Evolutionary conservation across 2,888 invertebrate species (phyloP), one percentile per base, ranked within the genome.

Genomic region (Heteropelma amictum): DNA sequence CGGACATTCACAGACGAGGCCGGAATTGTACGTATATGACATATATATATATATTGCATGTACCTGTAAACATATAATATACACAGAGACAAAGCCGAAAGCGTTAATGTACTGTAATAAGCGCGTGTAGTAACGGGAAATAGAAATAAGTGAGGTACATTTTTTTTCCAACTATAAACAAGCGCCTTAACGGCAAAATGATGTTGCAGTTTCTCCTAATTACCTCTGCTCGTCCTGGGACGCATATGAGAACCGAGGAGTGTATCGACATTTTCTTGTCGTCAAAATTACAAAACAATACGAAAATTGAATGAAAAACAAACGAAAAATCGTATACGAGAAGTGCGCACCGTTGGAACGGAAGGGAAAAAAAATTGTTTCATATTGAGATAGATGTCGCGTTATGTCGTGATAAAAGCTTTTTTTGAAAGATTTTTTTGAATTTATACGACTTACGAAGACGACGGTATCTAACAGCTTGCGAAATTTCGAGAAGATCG

Each of bases 31-130:
- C 2, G 5, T 3, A 3, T 63, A 30, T 6, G 33, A 10, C 23
- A 28, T 17, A 8, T 30, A 33, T 21, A 21, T 35, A 8, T 47
- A 19, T 7, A 33, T 23, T 19, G 26, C 21, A 40, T 12, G 10
- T 26, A 30, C 33, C 21, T 28, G 17, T 51, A 51, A 19, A 30
- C 54, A 54, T 54, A 7, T 33, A 42, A 45, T 58, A 65, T 53
- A 53, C 10, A 33, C 19, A 10, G 3, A 26, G n/a, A 14, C 33
- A 58, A n/a, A n/a, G n/a, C n/a, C n/a, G 17, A 67, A 56, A 67
- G 70, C 75, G 71, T 71, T 71, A 75, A 75, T 71, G 71, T 49
- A 71, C 71, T 61, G 42, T 71, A 75, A 75, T 67, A 67, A 75
- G 71, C 67, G 40, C 33, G 60, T 56, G 61, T 75, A 33, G 61